Base-by-base conservation (phyloP, 1,140 invertebrate species). In the Drosophila serrata region DNA sequence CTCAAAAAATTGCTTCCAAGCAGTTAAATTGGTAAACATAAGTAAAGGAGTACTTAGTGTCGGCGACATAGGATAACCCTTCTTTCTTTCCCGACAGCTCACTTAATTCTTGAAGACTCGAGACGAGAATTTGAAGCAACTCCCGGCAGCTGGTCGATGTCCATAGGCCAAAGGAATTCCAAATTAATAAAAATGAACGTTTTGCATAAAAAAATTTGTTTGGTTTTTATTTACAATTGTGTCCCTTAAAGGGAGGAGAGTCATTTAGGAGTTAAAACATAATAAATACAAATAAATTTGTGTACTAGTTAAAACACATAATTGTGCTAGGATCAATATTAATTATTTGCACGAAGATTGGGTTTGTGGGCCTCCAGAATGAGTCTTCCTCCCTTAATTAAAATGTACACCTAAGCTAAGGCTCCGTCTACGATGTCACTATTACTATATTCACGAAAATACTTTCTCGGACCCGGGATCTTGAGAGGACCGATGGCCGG, bases 331-430 rank as follows among this genome's bases (percentile, higher is more conserved):
- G 24, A 8, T 48, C 4, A 0, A 6, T 2, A 48, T 27, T 1
- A 48, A 48, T 48, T 49, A 49, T 29, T 49, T 48, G 24, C 49
- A 53, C 49, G 7, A 35, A 7, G 17, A 19, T 13, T 12, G 40
- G 6, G 58, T 53, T 17, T 43, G 24, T 15, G 15, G n/a, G 5
- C 19, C 51, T 55, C 33, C 51, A 0, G 5, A 55, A 37, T n/a
- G 13, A n/a, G 35, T 55, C 19, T 6, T 37, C 24, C 29, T 27
- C 49, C 61, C 40, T 62, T 46, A 56, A 29, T 46, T 48, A 39
- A 45, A 58, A 58, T 67, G 19, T 74, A 68, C 29, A 80, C 19
- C 33, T 80, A 68, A 39, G 11, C 56, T 79, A 39, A 19, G 29
- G 64, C 42, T 68, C 39, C 22, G 61, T 40, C 43, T 24, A 15